Percentiles rank a stretch among this genome's conserved stretches.
These are phyloP conservation scores for Ceuthmochares aereus DNA, from an alignment of 2,113 vertebrate species.

Conservation along the genomic window DNA sequence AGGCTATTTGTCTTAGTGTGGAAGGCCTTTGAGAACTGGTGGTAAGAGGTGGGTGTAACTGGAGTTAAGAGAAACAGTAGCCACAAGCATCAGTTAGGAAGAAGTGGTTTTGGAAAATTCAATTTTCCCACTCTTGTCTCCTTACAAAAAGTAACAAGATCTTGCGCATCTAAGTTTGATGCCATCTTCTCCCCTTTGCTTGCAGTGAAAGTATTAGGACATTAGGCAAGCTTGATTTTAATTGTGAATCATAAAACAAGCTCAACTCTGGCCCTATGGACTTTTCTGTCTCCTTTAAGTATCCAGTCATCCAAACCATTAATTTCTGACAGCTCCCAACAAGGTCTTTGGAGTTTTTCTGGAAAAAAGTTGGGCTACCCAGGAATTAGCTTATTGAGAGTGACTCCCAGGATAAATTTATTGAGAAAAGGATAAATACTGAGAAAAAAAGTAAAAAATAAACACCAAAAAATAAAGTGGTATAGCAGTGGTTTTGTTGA, in stretches of 20 bases:
- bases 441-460: not conserved
- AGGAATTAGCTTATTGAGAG: not conserved
- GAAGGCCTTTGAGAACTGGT: not conserved
- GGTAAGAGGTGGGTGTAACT: not conserved
- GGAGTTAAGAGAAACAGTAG: not conserved
- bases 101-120: not conserved
- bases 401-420: not conserved
- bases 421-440: not conserved
- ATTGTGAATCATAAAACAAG: not conserved
- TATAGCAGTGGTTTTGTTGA: not conserved
- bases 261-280: not conserved
- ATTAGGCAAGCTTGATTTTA: not conserved
- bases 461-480: no score
- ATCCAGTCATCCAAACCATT: not conserved
- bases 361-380: not conserved
- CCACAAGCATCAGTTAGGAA: not conserved
- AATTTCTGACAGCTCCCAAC: not conserved
- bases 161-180: not conserved
- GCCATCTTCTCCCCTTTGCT: not conserved
- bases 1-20: not conserved
- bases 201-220: not conserved
- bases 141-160: not conserved
- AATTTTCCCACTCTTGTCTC: not conserved
- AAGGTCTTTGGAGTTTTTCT: not conserved
- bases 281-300: not conserved